These are phyloP conservation scores for Eunapius fragilis DNA, from an alignment of 37 sponge, comb jelly and placozoan species.

Conservation along the genomic window DNA sequence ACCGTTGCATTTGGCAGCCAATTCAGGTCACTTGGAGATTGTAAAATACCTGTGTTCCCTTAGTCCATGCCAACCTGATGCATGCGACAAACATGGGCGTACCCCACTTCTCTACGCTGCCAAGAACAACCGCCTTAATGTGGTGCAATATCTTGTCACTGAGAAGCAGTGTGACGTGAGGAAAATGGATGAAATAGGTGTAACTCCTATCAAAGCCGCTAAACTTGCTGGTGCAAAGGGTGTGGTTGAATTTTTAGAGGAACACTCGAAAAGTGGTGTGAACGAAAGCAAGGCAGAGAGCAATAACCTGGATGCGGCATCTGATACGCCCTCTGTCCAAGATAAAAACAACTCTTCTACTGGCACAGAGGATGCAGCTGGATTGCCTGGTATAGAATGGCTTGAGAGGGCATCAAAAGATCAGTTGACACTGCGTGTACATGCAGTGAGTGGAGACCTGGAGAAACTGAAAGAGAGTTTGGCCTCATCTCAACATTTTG, in stretches of 20 bases:
- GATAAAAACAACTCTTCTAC: no score
- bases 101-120: constrained; percentile 51
- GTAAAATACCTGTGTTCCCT: not conserved
- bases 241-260: constrained; percentile 25
- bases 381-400: no score
- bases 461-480: not conserved
- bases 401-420: not conserved
- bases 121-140: constrained; percentile 35
- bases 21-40: not conserved
- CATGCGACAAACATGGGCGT: constrained; percentile 22
- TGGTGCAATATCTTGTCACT: constrained; percentile 24
- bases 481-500: not conserved
- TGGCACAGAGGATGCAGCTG: no score
- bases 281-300: no score
- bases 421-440: not conserved
- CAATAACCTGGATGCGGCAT: no score
- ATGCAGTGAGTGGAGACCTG: constrained; percentile 2
- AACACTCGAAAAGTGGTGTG: not conserved
- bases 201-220: constrained; percentile 55
- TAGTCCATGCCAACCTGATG: not conserved
- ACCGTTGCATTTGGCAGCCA: constrained; percentile 51
- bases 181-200: constrained; percentile 7
- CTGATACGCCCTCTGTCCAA: no score
- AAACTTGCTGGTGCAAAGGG: constrained; percentile 34
- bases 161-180: not conserved